Conservation (phyloP, 2,888 invertebrate genomes). For the Dolichomitus sp. region DNA sequence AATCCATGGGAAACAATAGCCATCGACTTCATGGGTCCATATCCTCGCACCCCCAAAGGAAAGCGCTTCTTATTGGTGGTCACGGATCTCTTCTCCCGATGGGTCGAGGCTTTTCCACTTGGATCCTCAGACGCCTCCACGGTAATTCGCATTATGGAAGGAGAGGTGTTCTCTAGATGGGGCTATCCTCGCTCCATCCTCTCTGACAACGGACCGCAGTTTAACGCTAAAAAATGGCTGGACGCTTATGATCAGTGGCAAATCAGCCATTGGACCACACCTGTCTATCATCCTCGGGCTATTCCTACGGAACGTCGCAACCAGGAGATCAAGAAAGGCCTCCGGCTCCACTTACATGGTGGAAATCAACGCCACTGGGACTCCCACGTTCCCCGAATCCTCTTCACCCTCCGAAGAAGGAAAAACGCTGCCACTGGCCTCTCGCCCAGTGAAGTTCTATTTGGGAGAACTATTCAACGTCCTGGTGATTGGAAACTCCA, state of each 20-base stretch:
- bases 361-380: slow-evolving; percentile 10
- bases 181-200: not conserved
- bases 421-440: slow-evolving; percentile 17
- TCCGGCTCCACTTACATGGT: not conserved
- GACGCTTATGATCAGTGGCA: slow-evolving; percentile 56
- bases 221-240: not conserved
- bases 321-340: slow-evolving; percentile 11
- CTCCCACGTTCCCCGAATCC: not conserved
- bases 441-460: not conserved
- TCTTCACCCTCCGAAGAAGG: slow-evolving; percentile 3
- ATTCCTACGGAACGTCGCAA: slow-evolving; percentile 13
- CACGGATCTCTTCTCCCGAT: slow-evolving; percentile 20
- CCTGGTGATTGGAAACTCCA: slow-evolving; percentile 26
- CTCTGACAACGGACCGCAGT: not conserved
- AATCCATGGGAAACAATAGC: not conserved
- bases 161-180: not conserved
- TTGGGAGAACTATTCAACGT: not conserved
- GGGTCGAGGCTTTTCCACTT: slow-evolving; percentile 1
- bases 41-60: not conserved
- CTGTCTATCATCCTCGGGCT: not conserved
- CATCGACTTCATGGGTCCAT: slow-evolving; percentile 10
- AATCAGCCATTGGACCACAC: slow-evolving; percentile 61
- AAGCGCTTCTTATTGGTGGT: slow-evolving; percentile 10
- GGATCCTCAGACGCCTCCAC: not conserved
- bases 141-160: not conserved